These are phyloP conservation scores for Apteryx mantelli DNA, from an alignment of 2,113 vertebrate genomes.

Conservation along the genomic window DNA sequence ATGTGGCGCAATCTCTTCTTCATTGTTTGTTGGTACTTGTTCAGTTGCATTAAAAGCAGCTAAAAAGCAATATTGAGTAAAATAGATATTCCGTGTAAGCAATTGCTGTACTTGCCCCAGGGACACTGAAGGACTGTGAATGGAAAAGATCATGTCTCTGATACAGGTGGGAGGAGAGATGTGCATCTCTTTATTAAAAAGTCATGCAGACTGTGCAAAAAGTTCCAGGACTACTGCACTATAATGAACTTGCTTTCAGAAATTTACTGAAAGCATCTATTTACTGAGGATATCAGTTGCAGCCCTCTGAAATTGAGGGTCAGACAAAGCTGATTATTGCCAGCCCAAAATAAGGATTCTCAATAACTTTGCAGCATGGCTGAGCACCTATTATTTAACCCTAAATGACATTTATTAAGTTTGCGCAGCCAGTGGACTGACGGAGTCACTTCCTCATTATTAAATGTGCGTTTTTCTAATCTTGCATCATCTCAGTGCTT, in stretches of 20 bases:
- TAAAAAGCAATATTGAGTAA: neutral
- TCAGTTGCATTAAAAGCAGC: neutral
- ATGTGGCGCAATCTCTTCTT: neutral
- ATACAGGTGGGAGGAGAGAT: neutral
- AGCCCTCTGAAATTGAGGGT: constrained; percentile 46
- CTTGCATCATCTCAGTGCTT: constrained; percentile 43
- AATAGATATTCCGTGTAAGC: neutral
- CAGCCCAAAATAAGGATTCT: constrained; percentile 40
- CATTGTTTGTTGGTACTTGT: neutral
- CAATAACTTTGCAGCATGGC: constrained; percentile 54
- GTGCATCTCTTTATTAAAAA: neutral
- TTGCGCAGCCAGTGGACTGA: constrained; percentile 13
- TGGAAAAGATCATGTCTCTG: neutral
- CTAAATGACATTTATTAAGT: constrained; percentile 66
- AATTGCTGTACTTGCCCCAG: neutral
- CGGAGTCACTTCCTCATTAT: constrained; percentile 45
- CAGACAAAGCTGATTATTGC: constrained; percentile 63
- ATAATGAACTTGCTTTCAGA: constrained; percentile 35
- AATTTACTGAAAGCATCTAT: constrained; percentile 63
- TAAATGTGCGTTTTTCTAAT: constrained; percentile 48
- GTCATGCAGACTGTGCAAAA: neutral
- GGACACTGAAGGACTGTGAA: neutral
- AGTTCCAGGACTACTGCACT: constrained; percentile 37
- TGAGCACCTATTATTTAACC: constrained; percentile 54
- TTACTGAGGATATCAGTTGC: constrained; percentile 65